Evolutionary conservation across 1,140 invertebrate species (phyloP).

Genomic region (Lordiphosa stackelbergi): DNA sequence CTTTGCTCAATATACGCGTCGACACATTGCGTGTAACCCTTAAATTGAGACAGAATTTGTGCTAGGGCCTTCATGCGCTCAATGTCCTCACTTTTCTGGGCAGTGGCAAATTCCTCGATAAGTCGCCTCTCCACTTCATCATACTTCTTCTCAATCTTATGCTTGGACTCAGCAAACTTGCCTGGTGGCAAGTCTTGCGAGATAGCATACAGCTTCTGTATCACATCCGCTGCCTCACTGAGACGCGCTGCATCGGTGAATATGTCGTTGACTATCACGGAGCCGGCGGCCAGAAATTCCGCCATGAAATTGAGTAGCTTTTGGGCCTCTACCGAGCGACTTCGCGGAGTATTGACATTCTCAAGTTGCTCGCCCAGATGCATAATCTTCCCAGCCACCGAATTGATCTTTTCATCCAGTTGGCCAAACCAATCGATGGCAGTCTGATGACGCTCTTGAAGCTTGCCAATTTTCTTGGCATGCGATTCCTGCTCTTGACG

Average conservation of each 20-base stretch:
- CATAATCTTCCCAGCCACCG: conserved; percentile 97
- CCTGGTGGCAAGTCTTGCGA: conserved; percentile 93
- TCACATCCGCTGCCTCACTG: conserved; percentile 98
- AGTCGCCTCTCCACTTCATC: conserved; percentile 94
- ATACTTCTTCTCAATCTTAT: conserved; percentile 95
- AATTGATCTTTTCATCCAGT: conserved; percentile 96
- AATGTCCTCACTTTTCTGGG: conserved; percentile 90
- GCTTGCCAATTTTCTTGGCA: conserved; percentile 87
- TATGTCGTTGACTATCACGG: conserved; percentile 86
- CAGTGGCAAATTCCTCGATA: conserved; percentile 96
- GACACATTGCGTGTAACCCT: conserved; percentile 96
- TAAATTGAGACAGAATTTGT: conserved; percentile 94
- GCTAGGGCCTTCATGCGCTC: conserved; percentile 96
- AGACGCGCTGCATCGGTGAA: conserved; percentile 93
- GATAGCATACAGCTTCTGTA: conserved; percentile 97
- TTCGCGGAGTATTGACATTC: conserved; percentile 95
- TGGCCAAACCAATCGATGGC: conserved; percentile 93
- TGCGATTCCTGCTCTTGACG: conserved; percentile 92
- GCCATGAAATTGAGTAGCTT: conserved; percentile 95
- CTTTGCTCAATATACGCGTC: conserved; percentile 98
- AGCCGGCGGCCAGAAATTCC: conserved; percentile 93
- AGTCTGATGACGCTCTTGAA: conserved; percentile 88
- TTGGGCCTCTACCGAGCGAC: conserved; percentile 95
- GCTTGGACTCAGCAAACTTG: conserved; percentile 92
- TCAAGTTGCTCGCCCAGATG: conserved; percentile 98